Percentiles rank a stretch among this genome's conserved stretches.
Conservation (phyloP, 2,797 vertebrate genomes). For the Sebastes reedi region DNA sequence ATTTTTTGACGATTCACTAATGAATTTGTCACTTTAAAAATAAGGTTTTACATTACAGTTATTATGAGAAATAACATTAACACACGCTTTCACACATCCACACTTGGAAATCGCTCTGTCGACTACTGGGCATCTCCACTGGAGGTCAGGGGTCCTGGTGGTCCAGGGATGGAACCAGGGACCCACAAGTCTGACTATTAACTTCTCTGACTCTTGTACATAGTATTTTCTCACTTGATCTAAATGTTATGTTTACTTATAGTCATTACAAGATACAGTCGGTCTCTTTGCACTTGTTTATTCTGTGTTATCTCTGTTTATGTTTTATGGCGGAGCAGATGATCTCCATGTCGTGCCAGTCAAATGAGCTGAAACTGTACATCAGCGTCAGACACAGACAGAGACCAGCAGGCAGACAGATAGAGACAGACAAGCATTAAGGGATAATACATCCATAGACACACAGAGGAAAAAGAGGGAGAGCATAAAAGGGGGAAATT, state of each 20-base stretch:
- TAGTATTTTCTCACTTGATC: not conserved
- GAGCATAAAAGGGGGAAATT: conserved; percentile 23
- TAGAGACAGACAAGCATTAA: conserved; percentile 3
- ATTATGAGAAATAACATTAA: not conserved
- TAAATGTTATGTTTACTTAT: not conserved
- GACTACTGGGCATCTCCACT: not conserved
- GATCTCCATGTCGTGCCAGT: not conserved
- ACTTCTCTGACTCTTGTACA: not conserved
- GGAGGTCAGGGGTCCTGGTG: not conserved
- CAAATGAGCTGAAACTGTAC: not conserved
- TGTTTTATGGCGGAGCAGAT: not conserved
- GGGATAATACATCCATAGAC: conserved; percentile 2
- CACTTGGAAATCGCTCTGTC: not conserved
- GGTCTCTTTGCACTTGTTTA: not conserved
- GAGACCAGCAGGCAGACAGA: conserved; percentile 2
- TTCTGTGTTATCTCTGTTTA: not conserved
- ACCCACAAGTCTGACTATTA: not conserved
- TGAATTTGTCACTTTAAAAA: not conserved
- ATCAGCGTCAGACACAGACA: not conserved
- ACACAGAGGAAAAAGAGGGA: not conserved
- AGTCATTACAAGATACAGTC: not conserved
- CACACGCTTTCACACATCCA: not conserved
- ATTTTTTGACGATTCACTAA: not conserved
- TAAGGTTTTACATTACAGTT: not conserved
- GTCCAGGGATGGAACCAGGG: not conserved